Evolutionary conservation across 2,113 vertebrate genomes (phyloP).

Genomic region (Ranitomeya variabilis): DNA sequence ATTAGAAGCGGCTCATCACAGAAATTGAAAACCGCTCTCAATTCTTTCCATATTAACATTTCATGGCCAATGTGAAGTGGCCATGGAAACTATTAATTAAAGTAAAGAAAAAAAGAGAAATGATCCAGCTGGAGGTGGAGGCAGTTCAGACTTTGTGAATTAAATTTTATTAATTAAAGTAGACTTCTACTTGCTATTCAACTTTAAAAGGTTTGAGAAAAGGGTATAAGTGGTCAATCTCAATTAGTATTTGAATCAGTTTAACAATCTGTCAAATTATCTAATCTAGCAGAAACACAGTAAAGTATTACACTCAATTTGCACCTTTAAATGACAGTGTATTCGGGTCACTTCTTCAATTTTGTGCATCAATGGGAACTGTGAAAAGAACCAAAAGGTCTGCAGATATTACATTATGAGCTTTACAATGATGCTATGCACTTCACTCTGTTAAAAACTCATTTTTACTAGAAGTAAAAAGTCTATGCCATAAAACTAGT

Average conservation of each 20-base stretch:
- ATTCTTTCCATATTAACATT: constrained; percentile 37
- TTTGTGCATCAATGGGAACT: constrained; percentile 17
- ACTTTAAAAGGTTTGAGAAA: not conserved
- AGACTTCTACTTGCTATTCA: not conserved
- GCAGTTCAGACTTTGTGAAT: no score
- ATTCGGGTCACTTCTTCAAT: constrained; percentile 18
- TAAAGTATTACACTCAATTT: constrained; percentile 12
- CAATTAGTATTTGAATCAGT: not conserved
- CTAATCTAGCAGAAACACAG: constrained; percentile 13
- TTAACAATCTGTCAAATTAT: constrained; percentile 26
- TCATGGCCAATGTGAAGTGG: constrained; percentile 1
- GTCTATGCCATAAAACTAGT: not conserved
- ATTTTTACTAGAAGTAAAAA: not conserved
- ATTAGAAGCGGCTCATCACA: constrained; percentile 17
- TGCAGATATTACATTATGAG: not conserved
- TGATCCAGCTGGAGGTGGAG: no score
- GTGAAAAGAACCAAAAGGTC: not conserved
- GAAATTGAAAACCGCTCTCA: constrained; percentile 32
- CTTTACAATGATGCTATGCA: not conserved
- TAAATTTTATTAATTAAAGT: constrained; percentile 49
- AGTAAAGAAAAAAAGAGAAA: no score
- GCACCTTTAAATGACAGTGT: not conserved
- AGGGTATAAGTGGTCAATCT: constrained; percentile 10
- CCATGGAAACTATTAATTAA: constrained; percentile 6
- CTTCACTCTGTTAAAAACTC: not conserved